These are phyloP conservation scores for Ammodytes marinus DNA, from an alignment of 2,113 vertebrate species.

Conservation along the genomic window DNA sequence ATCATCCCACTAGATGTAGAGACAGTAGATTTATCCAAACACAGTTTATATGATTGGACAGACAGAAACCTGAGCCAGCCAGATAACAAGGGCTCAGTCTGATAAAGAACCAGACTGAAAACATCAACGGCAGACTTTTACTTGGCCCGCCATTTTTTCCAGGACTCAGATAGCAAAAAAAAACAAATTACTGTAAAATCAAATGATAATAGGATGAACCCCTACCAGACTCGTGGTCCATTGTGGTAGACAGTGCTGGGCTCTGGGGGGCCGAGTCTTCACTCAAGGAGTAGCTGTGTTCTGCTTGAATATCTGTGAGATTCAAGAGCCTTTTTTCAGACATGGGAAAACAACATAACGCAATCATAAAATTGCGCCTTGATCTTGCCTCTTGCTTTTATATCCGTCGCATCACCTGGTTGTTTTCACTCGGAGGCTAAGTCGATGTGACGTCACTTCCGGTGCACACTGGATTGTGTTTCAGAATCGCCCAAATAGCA, in stretches of 20 bases:
- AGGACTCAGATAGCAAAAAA: neutral
- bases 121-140: constrained; percentile 16
- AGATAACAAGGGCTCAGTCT: neutral
- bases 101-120: constrained; percentile 35
- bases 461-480: no score
- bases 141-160: neutral
- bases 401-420: no score
- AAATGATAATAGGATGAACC: neutral
- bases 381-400: no score
- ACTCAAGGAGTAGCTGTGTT: constrained; percentile 98
- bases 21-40: constrained; percentile 12
- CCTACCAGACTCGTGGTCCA: constrained; percentile 92
- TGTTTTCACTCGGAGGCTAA: neutral
- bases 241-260: constrained; percentile 94
- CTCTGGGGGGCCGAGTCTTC: constrained; percentile 99
- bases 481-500: no score
- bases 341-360: constrained; percentile 4
- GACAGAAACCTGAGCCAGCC: constrained; percentile 6
- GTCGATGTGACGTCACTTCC: no score
- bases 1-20: constrained; percentile 10
- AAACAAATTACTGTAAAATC: neutral
- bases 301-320: constrained; percentile 93
- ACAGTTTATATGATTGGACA: constrained; percentile 4
- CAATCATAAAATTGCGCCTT: neutral
- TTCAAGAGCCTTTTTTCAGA: constrained; percentile 55